Conservation (phyloP, 2,797 vertebrate genomes). For the Phrynocephalus forsythii region DNA sequence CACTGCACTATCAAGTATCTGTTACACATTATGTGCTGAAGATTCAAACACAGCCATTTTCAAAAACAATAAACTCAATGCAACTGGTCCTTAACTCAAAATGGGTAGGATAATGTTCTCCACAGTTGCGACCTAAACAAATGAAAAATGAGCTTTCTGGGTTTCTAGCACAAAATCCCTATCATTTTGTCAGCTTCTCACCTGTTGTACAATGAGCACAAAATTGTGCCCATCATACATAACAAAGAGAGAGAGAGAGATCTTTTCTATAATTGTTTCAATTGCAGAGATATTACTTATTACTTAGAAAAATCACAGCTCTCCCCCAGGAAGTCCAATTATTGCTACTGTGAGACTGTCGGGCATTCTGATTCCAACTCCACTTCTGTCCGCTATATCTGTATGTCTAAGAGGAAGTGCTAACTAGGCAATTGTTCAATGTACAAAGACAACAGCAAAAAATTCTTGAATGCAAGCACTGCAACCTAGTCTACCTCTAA, state of each 20-base stretch:
- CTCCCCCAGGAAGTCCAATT: background rate
- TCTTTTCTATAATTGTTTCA: background rate
- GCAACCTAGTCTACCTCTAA: too few species aligned
- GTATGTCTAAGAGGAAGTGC: background rate
- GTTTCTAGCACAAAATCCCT: too few species aligned
- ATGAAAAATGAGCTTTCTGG: background rate
- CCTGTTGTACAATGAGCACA: background rate
- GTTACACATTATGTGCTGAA: background rate
- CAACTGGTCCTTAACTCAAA: background rate
- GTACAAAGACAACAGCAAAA: too few species aligned
- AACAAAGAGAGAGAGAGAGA: background rate
- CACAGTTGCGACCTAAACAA: background rate
- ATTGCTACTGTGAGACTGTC: background rate
- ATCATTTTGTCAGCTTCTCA: background rate
- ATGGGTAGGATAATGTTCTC: background rate
- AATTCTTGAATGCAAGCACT: too few species aligned
- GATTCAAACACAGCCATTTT: background rate
- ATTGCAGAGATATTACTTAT: background rate
- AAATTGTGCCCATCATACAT: background rate
- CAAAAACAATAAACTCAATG: background rate
- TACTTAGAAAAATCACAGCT: background rate
- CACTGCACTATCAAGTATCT: background rate
- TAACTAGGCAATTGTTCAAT: background rate
- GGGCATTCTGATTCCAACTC: background rate
- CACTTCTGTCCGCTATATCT: background rate